Percentiles rank a stretch among this genome's conserved stretches.
Evolutionary conservation across 2,797 vertebrate species (phyloP).

Genomic region (Sebastes kiyomatsui): DNA sequence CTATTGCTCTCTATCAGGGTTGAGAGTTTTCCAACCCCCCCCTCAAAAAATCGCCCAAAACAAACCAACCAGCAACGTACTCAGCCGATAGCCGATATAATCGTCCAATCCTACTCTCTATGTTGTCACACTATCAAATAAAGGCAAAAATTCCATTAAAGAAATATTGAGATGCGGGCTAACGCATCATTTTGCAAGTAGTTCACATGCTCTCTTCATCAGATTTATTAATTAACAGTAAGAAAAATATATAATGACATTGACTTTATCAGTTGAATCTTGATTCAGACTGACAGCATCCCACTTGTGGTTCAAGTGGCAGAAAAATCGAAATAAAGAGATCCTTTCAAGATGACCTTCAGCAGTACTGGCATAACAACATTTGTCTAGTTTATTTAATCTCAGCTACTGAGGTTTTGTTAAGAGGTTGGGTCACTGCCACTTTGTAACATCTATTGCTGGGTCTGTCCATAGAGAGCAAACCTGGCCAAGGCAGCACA

Average conservation of each 20-base stretch:
- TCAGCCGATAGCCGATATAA: no score
- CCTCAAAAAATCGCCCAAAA: no score
- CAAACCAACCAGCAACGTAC: fast-evolving
- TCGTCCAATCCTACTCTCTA: neutral
- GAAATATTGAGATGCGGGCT: neutral
- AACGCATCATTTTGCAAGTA: neutral
- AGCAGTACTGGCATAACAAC: neutral
- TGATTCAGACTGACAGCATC: neutral
- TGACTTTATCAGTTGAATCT: neutral
- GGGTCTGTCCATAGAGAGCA: neutral
- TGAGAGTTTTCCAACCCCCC: no score
- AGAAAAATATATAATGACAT: neutral
- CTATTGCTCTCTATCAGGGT: no score
- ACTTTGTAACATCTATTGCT: neutral
- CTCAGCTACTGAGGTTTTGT: constrained; percentile 1
- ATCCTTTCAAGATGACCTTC: constrained; percentile 9
- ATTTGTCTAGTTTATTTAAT: neutral
- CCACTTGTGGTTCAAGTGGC: constrained; percentile 3
- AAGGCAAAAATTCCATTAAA: neutral
- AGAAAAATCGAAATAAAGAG: neutral
- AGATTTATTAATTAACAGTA: neutral
- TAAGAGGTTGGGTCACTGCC: neutral
- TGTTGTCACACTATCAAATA: neutral
- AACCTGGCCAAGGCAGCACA: neutral
- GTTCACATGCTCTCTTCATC: neutral